Conservation (phyloP, 2,797 vertebrate genomes). For the Artibeus lituratus region DNA sequence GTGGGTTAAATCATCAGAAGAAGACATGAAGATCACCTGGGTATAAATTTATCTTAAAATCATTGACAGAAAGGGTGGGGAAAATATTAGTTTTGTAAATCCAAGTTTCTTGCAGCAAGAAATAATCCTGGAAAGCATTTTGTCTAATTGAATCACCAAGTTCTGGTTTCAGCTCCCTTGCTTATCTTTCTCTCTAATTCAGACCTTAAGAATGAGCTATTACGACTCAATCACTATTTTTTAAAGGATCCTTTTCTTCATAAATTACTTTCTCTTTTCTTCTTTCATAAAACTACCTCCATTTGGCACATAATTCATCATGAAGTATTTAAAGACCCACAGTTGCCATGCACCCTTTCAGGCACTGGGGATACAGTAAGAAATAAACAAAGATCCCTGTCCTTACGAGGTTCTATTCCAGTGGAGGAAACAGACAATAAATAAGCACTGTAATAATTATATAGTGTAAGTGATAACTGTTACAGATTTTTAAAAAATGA, state of each 20-base stretch:
- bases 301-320: not conserved
- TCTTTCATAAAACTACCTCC: not conserved
- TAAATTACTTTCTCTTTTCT: not conserved
- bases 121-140: not conserved
- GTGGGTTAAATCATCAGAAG: not conserved
- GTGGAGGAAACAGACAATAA: not conserved
- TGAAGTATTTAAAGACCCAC: not conserved
- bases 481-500: not conserved
- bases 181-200: not conserved
- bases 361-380: not conserved
- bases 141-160: not conserved
- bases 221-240: not conserved
- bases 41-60: not conserved
- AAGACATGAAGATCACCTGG: not conserved
- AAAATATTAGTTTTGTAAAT: not conserved
- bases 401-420: not conserved
- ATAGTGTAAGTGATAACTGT: not conserved
- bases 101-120: not conserved
- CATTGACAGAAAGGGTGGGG: not conserved
- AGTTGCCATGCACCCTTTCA: not conserved
- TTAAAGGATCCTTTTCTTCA: not conserved
- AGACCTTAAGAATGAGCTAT: not conserved
- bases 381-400: not conserved
- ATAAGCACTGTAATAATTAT: not conserved
- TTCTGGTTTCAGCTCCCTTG: not conserved